Evolutionary conservation across 1,140 invertebrate genomes (phyloP).

Genomic region (Eueides isabella): DNA sequence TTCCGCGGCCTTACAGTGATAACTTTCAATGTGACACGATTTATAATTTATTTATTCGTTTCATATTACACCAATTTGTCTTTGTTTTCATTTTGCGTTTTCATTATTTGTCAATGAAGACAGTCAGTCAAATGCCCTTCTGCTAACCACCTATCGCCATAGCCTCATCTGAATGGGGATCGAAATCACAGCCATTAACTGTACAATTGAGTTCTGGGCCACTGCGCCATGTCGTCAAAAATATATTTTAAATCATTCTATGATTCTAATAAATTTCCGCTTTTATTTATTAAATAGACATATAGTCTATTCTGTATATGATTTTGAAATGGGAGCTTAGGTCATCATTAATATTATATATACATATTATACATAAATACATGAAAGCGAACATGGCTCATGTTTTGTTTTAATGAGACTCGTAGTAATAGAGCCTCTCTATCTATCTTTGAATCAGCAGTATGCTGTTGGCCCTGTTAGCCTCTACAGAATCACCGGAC

Average conservation of each 20-base stretch:
- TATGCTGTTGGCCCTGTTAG: too few species aligned
- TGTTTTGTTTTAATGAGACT: neutral
- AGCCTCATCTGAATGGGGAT: neutral
- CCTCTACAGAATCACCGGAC: too few species aligned
- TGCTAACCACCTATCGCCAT: too few species aligned
- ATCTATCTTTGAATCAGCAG: too few species aligned
- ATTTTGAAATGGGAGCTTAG: neutral
- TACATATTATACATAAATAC: neutral
- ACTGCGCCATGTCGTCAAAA: too few species aligned
- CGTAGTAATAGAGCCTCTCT: conserved; percentile 2
- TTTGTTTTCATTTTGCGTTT: neutral
- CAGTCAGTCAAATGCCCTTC: too few species aligned
- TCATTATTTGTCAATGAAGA: too few species aligned
- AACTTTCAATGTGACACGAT: neutral
- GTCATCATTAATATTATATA: conserved; percentile 1
- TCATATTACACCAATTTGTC: neutral
- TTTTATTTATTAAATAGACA: neutral
- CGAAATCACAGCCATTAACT: neutral
- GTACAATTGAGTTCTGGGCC: neutral
- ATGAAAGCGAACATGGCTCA: neutral
- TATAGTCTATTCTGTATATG: too few species aligned
- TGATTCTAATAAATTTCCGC: too few species aligned
- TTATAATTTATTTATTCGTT: conserved; percentile 11
- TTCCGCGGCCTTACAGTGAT: neutral
- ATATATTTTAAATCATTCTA: too few species aligned